A percentile compares a stretch with the other conserved stretches of the same genome.
Evolutionary conservation across 2,888 invertebrate genomes (phyloP).

Genomic region (Diarsia brunnea): DNA sequence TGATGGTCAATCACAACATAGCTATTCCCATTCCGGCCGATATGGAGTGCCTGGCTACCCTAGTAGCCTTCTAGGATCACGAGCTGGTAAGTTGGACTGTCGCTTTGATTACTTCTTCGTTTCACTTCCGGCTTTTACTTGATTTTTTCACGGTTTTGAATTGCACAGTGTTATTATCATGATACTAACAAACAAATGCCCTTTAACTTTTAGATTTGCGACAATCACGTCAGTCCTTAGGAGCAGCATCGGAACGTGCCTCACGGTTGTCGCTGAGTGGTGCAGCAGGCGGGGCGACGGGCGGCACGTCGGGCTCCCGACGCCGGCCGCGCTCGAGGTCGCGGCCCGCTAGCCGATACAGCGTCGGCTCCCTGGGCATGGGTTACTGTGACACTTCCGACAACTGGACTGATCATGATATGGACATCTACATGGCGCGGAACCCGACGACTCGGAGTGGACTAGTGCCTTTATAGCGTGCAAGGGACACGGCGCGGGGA

Average conservation of each 20-base stretch:
- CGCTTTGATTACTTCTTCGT: constrained; percentile 64
- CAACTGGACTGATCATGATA: constrained; percentile 98
- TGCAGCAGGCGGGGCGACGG: constrained; percentile 91
- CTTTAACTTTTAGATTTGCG: constrained; percentile 92
- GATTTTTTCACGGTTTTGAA: constrained; percentile 20
- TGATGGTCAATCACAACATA: constrained; percentile 97
- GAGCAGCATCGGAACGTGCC: constrained; percentile 95
- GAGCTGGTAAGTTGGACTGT: constrained; percentile 83
- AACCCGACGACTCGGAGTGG: constrained; percentile 97
- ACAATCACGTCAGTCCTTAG: constrained; percentile 96
- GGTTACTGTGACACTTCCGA: constrained; percentile 97
- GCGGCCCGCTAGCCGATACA: constrained; percentile 94
- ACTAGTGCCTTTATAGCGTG: constrained; percentile 94
- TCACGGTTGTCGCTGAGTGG: constrained; percentile 94
- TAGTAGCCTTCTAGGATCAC: constrained; percentile 91
- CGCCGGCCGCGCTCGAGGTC: constrained; percentile 95
- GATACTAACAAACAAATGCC: constrained; percentile 18
- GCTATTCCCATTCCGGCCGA: constrained; percentile 96
- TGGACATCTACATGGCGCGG: constrained; percentile 98
- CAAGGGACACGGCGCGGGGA: constrained; percentile 75
- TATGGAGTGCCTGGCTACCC: constrained; percentile 94
- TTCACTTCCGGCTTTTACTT: constrained; percentile 55
- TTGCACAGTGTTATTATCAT: neutral
- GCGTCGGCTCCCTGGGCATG: constrained; percentile 95
- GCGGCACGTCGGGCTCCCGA: constrained; percentile 91